Conservation (phyloP, 2,113 vertebrate genomes). For the Syngnathus scovelli region DNA sequence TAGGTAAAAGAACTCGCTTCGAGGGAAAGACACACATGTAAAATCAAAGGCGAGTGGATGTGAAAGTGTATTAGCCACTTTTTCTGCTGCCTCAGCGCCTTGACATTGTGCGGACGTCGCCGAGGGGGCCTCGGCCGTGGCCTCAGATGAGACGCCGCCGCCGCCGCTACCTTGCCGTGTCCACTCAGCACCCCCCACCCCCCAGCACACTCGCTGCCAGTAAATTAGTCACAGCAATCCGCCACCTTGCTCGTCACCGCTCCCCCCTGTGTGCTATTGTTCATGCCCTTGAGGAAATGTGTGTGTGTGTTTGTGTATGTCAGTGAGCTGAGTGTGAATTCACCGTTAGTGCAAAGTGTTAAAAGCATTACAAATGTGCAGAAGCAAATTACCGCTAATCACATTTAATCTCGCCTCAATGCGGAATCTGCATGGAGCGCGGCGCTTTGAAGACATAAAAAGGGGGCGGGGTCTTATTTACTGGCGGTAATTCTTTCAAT, state of each 20-base stretch:
- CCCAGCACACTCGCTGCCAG: slow-evolving; percentile 27
- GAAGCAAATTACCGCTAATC: slow-evolving; percentile 6
- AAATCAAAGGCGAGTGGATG: slow-evolving; percentile 26
- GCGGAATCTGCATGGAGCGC: slow-evolving; percentile 3
- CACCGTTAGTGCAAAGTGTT: slow-evolving; percentile 12
- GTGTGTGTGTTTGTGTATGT: slow-evolving; percentile 9
- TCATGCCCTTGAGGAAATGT: slow-evolving; percentile 65
- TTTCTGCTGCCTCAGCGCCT: slow-evolving; percentile 70
- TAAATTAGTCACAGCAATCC: slow-evolving; percentile 69
- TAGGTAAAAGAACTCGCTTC: neutral
- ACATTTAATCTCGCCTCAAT: slow-evolving; percentile 26
- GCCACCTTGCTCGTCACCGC: slow-evolving; percentile 39
- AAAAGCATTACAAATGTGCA: slow-evolving; percentile 15
- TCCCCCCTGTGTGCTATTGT: slow-evolving; percentile 52
- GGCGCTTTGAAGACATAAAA: neutral
- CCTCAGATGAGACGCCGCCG: slow-evolving; percentile 46
- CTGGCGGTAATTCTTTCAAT: too few relatives aligned
- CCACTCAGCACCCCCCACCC: slow-evolving; percentile 68
- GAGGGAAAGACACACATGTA: slow-evolving; percentile 32
- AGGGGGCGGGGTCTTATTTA: neutral
- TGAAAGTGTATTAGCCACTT: slow-evolving; percentile 30
- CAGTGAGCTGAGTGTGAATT: slow-evolving; percentile 16
- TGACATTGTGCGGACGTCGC: slow-evolving; percentile 55
- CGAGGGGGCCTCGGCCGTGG: slow-evolving; percentile 60
- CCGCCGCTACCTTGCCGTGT: slow-evolving; percentile 43